Evolutionary conservation across 2,797 vertebrate species (phyloP).

Genomic region (Cyprinodon diabolis): DNA sequence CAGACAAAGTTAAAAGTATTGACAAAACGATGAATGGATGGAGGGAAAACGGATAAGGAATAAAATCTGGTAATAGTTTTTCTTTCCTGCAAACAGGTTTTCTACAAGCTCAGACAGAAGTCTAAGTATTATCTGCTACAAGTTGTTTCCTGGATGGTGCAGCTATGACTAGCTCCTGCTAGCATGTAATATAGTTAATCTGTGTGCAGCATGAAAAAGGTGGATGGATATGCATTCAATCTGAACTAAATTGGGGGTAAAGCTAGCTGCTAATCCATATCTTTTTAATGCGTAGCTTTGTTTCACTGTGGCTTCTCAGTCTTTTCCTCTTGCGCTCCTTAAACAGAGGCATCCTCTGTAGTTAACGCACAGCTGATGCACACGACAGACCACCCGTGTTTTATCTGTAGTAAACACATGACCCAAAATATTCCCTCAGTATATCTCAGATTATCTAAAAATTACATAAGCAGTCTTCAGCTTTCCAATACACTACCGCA

Average conservation of each 20-base stretch:
- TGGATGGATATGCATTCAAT: not conserved
- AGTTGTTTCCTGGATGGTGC: not conserved
- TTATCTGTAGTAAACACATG: not conserved
- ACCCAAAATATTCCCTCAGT: not conserved
- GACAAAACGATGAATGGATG: not conserved
- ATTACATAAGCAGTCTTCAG: not conserved
- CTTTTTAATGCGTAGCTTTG: too few relatives aligned
- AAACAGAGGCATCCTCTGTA: not conserved
- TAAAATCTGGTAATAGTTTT: not conserved
- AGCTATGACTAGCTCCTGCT: not conserved
- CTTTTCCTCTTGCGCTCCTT: not conserved
- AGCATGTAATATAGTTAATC: not conserved
- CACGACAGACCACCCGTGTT: not conserved
- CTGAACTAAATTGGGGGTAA: not conserved
- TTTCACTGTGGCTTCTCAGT: not conserved
- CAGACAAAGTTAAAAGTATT: not conserved
- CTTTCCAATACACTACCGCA: slow-evolving; percentile 16
- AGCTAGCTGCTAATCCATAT: not conserved
- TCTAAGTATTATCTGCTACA: not conserved
- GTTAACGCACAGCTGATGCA: not conserved
- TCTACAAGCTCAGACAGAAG: not conserved
- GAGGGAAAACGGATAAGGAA: not conserved
- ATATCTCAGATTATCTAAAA: not conserved
- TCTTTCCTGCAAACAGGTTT: not conserved
- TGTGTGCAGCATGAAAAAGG: not conserved